Conservation (phyloP, 1,140 invertebrate species). For the Augochlora pura region DNA sequence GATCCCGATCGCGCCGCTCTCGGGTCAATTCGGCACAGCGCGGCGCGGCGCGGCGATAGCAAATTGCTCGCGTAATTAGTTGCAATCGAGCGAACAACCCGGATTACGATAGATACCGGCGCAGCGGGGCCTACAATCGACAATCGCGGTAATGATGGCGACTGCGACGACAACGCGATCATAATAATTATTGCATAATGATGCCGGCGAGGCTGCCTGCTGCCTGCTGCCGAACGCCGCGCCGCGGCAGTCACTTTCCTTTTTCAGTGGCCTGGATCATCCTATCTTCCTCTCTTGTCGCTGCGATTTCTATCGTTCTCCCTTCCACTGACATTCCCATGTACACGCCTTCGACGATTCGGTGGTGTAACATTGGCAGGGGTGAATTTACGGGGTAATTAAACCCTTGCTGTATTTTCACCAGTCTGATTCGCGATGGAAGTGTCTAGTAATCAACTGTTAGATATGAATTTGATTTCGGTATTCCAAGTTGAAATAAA, state of each 20-base stretch:
- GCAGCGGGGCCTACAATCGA: constrained; percentile 44
- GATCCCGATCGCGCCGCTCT: background rate
- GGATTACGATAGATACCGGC: constrained; percentile 45
- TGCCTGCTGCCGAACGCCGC: constrained; percentile 62
- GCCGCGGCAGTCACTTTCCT: constrained; percentile 74
- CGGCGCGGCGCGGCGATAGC: constrained; percentile 11
- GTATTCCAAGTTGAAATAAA: too few relatives aligned
- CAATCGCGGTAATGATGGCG: constrained; percentile 60
- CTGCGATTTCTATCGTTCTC: constrained; percentile 25
- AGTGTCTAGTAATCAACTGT: too few relatives aligned
- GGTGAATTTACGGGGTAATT: too few relatives aligned
- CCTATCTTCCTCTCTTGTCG: constrained; percentile 61
- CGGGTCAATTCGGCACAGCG: background rate
- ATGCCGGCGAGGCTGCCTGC: constrained; percentile 62
- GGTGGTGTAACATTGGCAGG: too few relatives aligned
- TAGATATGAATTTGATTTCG: too few relatives aligned
- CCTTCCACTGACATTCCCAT: background rate
- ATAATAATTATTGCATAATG: constrained; percentile 78
- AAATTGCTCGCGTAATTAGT: constrained; percentile 46
- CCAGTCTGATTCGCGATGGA: too few relatives aligned
- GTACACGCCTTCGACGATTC: too few relatives aligned
- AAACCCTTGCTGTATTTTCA: too few relatives aligned
- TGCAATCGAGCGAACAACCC: constrained; percentile 48
- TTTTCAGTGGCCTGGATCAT: constrained; percentile 77
- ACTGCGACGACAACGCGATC: constrained; percentile 64